Conservation (phyloP, 2,113 vertebrate genomes). For the Rhineura floridana region DNA sequence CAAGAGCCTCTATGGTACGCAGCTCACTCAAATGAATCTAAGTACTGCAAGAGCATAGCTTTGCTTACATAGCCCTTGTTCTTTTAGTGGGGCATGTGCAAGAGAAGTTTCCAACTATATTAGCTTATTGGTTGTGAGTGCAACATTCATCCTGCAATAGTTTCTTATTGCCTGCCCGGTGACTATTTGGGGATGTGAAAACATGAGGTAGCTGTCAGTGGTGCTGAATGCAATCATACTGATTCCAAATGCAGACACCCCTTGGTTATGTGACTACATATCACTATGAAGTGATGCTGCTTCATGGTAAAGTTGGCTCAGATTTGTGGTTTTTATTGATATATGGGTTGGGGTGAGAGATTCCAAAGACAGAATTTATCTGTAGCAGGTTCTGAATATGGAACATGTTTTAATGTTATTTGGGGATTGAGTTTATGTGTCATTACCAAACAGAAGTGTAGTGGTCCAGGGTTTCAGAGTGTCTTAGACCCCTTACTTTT, state of each 20-base stretch:
- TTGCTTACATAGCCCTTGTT: neutral
- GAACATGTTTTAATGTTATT: neutral
- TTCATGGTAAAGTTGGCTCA: neutral
- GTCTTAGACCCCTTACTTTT: too few relatives aligned
- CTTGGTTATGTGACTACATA: neutral
- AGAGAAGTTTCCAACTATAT: neutral
- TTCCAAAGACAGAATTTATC: neutral
- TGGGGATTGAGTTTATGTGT: neutral
- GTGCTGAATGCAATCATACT: constrained; percentile 40
- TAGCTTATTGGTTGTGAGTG: constrained; percentile 30
- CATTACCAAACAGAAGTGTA: too few relatives aligned
- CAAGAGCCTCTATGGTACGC: neutral
- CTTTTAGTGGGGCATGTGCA: neutral
- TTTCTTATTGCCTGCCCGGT: constrained; percentile 28
- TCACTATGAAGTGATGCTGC: too few relatives aligned
- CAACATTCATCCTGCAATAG: neutral
- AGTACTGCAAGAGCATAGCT: neutral
- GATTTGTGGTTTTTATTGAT: neutral
- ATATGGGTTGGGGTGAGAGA: too few relatives aligned
- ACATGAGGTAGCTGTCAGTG: neutral
- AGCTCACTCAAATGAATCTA: neutral
- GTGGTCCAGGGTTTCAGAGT: too few relatives aligned
- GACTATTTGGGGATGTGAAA: constrained; percentile 3
- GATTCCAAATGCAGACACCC: constrained; percentile 11
- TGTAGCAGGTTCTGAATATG: too few relatives aligned